Evolutionary conservation across 1,140 invertebrate genomes (phyloP).

Genomic region (Mamestra configurata): DNA sequence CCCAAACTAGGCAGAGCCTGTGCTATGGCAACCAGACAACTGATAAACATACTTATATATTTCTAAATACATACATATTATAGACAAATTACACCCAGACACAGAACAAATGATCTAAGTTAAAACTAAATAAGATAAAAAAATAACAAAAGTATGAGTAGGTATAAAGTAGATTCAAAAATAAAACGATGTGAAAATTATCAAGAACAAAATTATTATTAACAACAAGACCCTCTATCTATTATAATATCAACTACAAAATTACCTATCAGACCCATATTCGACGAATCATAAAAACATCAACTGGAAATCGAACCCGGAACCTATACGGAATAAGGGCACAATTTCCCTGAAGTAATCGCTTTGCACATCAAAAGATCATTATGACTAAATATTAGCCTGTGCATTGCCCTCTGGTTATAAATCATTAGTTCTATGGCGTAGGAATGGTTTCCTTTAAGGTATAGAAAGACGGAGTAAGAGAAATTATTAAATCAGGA

Average conservation of each 20-base stretch:
- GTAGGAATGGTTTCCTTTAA: not conserved
- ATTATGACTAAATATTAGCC: constrained; percentile 42
- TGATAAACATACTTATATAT: no score
- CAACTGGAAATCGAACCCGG: constrained; percentile 48
- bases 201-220: not conserved
- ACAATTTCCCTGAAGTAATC: constrained; percentile 46
- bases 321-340: constrained; percentile 29
- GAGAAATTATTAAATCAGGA: no score
- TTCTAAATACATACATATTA: no score
- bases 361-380: constrained; percentile 52
- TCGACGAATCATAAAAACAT: constrained; percentile 16
- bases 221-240: not conserved
- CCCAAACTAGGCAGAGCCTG: no score
- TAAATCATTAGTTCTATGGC: not conserved
- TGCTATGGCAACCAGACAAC: no score
- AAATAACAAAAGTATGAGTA: no score
- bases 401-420: constrained; percentile 60
- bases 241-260: not conserved
- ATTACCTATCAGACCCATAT: constrained; percentile 12
- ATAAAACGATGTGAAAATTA: no score
- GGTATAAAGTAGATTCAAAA: no score
- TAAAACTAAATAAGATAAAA: no score
- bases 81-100: no score
- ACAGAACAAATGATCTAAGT: no score
- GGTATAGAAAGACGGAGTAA: no score